A percentile compares a stretch with the other conserved stretches of the same genome.
phyloP scores from a whole-genome alignment of 2,888 invertebrate genomes.

The Drosophila multiciliata region DNA sequence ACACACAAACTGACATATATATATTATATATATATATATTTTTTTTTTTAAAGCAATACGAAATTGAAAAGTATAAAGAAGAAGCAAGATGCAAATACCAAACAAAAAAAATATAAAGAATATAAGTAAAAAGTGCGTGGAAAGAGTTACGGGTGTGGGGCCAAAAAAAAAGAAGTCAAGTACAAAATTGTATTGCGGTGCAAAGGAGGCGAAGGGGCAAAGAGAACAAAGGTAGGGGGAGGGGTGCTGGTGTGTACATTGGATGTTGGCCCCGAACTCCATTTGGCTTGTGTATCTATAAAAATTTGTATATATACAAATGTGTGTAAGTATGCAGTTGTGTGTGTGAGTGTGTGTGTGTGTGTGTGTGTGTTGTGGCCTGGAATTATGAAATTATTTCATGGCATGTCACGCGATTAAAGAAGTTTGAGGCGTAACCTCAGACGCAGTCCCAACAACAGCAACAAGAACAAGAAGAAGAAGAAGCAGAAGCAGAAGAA shows the following conservation, averaged over 20 bases:
- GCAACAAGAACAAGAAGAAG: slow-evolving; percentile 1
- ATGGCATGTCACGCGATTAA: slow-evolving; percentile 69
- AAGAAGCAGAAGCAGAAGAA: slow-evolving; percentile 7
- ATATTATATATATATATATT: not conserved
- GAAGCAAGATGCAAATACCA: not conserved
- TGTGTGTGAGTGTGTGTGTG: slow-evolving; percentile 20
- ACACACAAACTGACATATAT: not conserved
- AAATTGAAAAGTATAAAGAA: slow-evolving; percentile 29
- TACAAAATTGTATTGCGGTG: slow-evolving; percentile 11
- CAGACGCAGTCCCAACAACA: slow-evolving; percentile 14
- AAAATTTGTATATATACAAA: slow-evolving; percentile 14
- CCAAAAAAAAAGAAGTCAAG: not conserved
- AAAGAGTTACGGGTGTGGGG: slow-evolving; percentile 3
- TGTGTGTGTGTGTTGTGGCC: slow-evolving; percentile 42
- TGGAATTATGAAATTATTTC: slow-evolving; percentile 70
- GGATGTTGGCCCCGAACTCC: slow-evolving; percentile 38
- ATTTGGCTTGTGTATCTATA: slow-evolving; percentile 39
- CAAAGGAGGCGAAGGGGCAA: not conserved
- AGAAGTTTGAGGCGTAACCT: slow-evolving; percentile 50
- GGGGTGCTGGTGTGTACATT: not conserved
- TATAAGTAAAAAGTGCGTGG: not conserved
- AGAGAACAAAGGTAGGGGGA: not conserved
- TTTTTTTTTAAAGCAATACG: slow-evolving; percentile 33
- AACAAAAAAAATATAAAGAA: not conserved
- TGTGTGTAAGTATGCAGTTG: not conserved